Evolutionary conservation across 2,113 vertebrate genomes (phyloP).

Genomic region (Nanorana parkeri): DNA sequence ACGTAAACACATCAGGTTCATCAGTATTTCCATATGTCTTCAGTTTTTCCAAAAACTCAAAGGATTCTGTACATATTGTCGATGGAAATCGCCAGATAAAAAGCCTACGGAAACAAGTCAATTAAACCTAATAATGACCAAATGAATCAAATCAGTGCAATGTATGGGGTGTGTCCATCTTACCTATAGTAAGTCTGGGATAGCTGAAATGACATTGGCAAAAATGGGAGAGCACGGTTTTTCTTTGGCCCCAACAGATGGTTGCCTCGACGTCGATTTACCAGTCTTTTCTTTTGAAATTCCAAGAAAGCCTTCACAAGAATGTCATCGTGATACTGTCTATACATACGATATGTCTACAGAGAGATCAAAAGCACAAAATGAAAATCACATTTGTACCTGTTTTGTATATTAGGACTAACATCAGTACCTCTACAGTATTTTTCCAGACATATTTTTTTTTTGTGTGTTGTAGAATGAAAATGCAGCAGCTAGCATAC

Average conservation of each 20-base stretch:
- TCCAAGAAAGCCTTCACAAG: slow-evolving; percentile 85
- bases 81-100: slow-evolving; percentile 91
- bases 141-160: too few species aligned
- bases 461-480: too few species aligned
- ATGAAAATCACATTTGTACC: too few species aligned
- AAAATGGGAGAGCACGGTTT: slow-evolving; percentile 86
- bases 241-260: slow-evolving; percentile 84
- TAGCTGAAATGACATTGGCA: slow-evolving; percentile 96
- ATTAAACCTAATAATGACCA: not conserved
- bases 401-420: too few species aligned
- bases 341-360: slow-evolving; percentile 90
- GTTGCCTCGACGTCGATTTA: slow-evolving; percentile 88
- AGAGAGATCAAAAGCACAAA: not conserved
- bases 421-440: too few species aligned
- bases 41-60: slow-evolving; percentile 79
- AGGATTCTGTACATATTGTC: slow-evolving; percentile 81
- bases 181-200: slow-evolving; percentile 93
- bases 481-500: too few species aligned
- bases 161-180: not conserved
- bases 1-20: slow-evolving; percentile 67
- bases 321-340: slow-evolving; percentile 81
- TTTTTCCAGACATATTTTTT: too few species aligned
- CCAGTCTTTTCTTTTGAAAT: slow-evolving; percentile 82
- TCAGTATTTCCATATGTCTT: slow-evolving; percentile 68
- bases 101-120: slow-evolving; percentile 70